Evolutionary conservation across 2,888 invertebrate genomes (phyloP).

Genomic region (Drosophila acutilabella): DNA sequence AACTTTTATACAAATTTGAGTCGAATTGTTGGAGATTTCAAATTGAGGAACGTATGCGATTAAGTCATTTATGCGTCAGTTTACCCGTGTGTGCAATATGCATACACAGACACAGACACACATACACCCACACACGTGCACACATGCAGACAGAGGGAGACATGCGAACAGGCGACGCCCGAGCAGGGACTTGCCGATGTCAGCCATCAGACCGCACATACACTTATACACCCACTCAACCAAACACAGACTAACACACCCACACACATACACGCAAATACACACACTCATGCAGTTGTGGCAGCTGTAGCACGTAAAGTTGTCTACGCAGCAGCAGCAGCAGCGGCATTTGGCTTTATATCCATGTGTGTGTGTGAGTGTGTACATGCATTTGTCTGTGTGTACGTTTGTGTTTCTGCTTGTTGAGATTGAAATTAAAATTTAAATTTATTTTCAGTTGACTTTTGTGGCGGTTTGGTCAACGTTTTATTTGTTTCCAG

Average conservation of each 20-base stretch:
- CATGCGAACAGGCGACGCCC: constrained; percentile 31
- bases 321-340: constrained; percentile 68
- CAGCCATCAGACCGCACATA: constrained; percentile 49
- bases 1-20: constrained; percentile 17
- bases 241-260: constrained; percentile 21
- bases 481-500: constrained; percentile 38
- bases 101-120: constrained; percentile 37
- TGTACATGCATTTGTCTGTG: constrained; percentile 44
- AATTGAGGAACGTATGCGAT: constrained; percentile 45
- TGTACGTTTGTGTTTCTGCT: constrained; percentile 47
- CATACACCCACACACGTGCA: constrained; percentile 1
- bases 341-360: constrained; percentile 52
- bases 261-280: constrained; percentile 24
- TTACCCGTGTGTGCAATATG: constrained; percentile 63
- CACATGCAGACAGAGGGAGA: constrained; percentile 1
- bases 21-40: constrained; percentile 20
- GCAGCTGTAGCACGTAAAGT: constrained; percentile 64
- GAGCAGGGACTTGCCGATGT: constrained; percentile 56
- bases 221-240: constrained; percentile 26
- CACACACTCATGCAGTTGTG: constrained; percentile 26
- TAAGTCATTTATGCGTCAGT: constrained; percentile 64
- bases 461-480: constrained; percentile 59
- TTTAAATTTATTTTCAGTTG: constrained; percentile 76
- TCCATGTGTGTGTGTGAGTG: constrained; percentile 39
- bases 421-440: constrained; percentile 77